Evolutionary conservation across 2,113 vertebrate species (phyloP), one percentile per base, ranked within the genome.

Genomic region (Lipotes vexillifer): DNA sequence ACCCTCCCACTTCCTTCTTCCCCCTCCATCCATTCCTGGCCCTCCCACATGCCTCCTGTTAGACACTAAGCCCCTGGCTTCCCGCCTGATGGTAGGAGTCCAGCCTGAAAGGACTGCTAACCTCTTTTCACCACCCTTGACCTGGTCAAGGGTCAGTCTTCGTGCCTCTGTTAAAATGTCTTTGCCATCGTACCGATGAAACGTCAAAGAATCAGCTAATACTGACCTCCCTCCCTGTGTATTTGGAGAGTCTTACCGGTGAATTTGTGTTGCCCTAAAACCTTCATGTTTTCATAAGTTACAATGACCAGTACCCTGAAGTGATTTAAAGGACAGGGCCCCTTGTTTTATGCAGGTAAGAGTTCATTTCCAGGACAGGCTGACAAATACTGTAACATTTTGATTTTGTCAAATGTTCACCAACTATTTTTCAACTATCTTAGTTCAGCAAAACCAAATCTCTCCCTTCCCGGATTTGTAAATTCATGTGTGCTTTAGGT

Each of bases 351-450:
- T 2, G 1, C 25, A 74, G 59, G 33, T 52, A 49, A 94, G 66
- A 94, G 38, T 75, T 96, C 77, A 46, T 90, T 90, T 69, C 20
- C 17, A 87, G 21, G 18, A 36, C 18, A 88, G 17, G 20, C 18
- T 90, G 49, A 97, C 41, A 95, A 59, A 77, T n/a, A 92, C 5
- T 44, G 82, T 41, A 59, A 61, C 71, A 84, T 91, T 81, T 93
- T 94, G 88, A 80, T 88, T 94, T 92, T 95, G 75, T 95, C 96
- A 96, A 36, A 82, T 66, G 36, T 90, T 90, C 91, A 69, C 71
- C 84, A 68, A 72, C 81, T 85, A 68, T 85, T 95, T 88, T 96
- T 90, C 88, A 95, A 78, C 31, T 41, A 49, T 83, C 89, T 94
- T 52, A 44, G 44, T 38, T 88, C 78, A 72, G 21, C 49, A 90